Percentiles rank a stretch among this genome's conserved stretches.
These are phyloP conservation scores for Anableps anableps DNA, from an alignment of 2,797 vertebrate genomes.

Conservation along the genomic window DNA sequence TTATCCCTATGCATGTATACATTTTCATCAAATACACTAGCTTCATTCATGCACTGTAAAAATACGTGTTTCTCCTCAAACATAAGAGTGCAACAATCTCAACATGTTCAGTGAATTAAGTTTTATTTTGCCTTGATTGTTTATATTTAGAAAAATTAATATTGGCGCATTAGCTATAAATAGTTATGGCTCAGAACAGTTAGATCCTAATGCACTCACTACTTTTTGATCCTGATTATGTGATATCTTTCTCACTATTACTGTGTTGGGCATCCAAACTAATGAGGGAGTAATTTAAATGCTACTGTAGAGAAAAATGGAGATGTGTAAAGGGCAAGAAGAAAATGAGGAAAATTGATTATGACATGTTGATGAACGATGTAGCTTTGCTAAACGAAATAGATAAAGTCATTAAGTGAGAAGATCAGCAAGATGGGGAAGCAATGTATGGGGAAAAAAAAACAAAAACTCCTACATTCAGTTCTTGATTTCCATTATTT, in stretches of 20 bases:
- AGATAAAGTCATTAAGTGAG: neutral
- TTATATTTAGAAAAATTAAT: neutral
- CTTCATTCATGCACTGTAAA: neutral
- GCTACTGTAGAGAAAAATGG: neutral
- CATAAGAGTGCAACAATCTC: neutral
- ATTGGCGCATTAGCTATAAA: neutral
- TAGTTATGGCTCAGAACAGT: neutral
- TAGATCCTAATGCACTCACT: neutral
- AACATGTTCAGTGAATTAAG: neutral
- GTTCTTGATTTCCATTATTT: slow-evolving; percentile 66
- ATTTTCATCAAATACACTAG: neutral
- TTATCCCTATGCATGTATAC: neutral
- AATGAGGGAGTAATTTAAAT: slow-evolving; percentile 4
- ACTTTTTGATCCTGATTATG: neutral
- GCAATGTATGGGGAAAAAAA: slow-evolving; percentile 34
- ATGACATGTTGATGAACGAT: slow-evolving; percentile 10
- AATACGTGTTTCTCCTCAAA: neutral
- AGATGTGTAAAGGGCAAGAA: neutral
- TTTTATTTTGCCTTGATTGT: neutral
- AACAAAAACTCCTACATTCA: slow-evolving; percentile 26
- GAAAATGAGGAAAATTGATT: neutral
- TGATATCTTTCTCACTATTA: slow-evolving; percentile 5
- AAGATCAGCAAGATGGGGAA: slow-evolving; percentile 21
- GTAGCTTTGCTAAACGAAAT: slow-evolving; percentile 10
- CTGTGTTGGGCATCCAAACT: neutral